phyloP scores from a whole-genome alignment of 2,113 vertebrate genomes.

The Sinocyclocheilus grahami region DNA sequence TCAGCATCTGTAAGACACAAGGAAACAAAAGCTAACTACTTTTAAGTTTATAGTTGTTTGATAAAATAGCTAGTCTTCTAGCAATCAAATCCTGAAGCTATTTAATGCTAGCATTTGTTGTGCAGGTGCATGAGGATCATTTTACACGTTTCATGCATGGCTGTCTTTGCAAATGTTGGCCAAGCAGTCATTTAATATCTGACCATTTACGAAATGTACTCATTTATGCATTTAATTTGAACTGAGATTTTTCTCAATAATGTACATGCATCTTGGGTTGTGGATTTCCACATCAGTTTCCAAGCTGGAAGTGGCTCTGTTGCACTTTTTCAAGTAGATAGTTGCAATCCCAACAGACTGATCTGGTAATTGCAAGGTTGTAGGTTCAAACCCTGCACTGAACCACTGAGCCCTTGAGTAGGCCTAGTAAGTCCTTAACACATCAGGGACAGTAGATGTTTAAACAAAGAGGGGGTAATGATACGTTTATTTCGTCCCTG shows the following conservation, averaged over 20 bases:
- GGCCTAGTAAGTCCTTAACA: neutral
- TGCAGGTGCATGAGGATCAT: neutral
- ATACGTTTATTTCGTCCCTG: slow-evolving; percentile 22
- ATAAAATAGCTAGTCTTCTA: neutral
- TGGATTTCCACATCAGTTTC: neutral
- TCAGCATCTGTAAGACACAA: neutral
- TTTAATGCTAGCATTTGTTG: neutral
- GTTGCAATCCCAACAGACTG: neutral
- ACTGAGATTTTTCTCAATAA: neutral
- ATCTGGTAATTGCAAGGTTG: neutral
- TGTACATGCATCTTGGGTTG: neutral
- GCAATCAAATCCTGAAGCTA: neutral
- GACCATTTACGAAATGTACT: neutral
- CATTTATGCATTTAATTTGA: neutral
- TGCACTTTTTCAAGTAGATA: neutral
- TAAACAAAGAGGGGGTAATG: slow-evolving; percentile 33
- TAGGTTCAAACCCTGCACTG: neutral
- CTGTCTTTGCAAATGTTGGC: neutral
- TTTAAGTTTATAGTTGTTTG: neutral
- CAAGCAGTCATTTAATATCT: neutral
- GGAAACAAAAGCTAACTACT: neutral
- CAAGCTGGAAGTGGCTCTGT: neutral
- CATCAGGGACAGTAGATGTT: neutral
- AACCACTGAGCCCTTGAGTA: neutral
- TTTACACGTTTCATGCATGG: neutral